phyloP scores from a whole-genome alignment of 2,797 vertebrate genomes.

The Sebastes oblongus region DNA sequence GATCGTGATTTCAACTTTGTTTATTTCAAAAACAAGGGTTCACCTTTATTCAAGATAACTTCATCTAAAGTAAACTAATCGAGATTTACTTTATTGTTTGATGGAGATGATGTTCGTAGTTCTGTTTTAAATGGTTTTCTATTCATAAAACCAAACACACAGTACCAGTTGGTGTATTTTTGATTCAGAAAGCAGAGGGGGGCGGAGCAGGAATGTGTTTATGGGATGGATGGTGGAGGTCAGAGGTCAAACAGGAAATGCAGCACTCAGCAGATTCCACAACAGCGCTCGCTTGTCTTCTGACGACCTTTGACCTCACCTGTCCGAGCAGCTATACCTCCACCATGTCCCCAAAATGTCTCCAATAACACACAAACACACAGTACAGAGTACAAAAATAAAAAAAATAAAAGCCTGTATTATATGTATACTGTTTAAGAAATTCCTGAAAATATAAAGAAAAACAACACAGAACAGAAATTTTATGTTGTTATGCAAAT shows the following conservation, averaged over 20 bases:
- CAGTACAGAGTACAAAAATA: not conserved
- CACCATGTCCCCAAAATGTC: not conserved
- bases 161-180: not conserved
- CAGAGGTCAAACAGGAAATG: conserved; percentile 18
- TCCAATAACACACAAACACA: not conserved
- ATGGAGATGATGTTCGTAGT: not conserved
- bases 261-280: conserved; percentile 20
- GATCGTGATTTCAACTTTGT: too few relatives aligned
- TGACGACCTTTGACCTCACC: conserved; percentile 3
- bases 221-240: conserved; percentile 6
- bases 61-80: not conserved
- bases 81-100: not conserved
- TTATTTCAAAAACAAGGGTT: fast-evolving
- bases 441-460: too few relatives aligned
- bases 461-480: too few relatives aligned
- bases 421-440: not conserved
- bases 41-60: too few relatives aligned
- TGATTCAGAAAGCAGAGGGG: not conserved
- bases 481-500: too few relatives aligned
- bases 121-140: not conserved
- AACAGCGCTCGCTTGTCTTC: conserved; percentile 24
- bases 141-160: not conserved
- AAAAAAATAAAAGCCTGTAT: not conserved
- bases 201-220: not conserved
- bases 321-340: not conserved